Base-by-base conservation (phyloP, 2,888 invertebrate genomes). In the Amiota minor region DNA sequence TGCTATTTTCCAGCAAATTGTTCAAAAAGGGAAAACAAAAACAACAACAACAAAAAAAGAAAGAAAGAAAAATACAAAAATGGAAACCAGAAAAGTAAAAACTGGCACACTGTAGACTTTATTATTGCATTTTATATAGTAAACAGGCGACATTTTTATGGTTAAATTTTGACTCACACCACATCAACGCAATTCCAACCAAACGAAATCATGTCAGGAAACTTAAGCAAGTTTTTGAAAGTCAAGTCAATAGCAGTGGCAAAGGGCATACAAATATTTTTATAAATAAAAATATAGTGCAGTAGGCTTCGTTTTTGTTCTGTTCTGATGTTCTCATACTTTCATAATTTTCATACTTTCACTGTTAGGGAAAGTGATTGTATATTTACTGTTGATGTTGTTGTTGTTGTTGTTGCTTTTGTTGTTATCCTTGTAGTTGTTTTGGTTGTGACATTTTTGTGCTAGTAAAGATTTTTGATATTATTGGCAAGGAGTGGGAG, bases 121-220 rank as follows among this genome's bases (percentile, higher is more conserved):
- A 83, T 83, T 83, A 83, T 83, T 83, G 84, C 83, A 83, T 84
- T 84, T 76, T 50, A 55, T 23, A 71, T 61, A n/a, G n/a, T n/a
- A 74, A 67, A 50, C 75, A 74, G 64, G 62, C 71, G 71, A 61
- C 71, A 71, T 61, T 78, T 76, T 76, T 77, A 80, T 79, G 75
- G 62, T 78, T 73, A 72, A 18, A 18, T 45, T 62, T 62, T 45
- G 45, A 74, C 74, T 74, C 74, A 68, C 65, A 59, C 75, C 65
- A 56, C 47, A 61, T 55, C 50, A 67, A 72, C 16, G 50, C 6
- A 35, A 35, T 35, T 8, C 47, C 67, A 68, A 20, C 9, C 64
- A 50, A 65, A 18, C 18, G 12, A 47, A n/a, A 65, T 45, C 46
- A 23, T 23, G 23, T 1, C 23, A 23, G 23, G 23, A 23, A 2